These are phyloP conservation scores for Clytia hemisphaerica DNA, from an alignment of 30 jellyfish, hydroid and myxozoan genomes.

Conservation along the genomic window DNA sequence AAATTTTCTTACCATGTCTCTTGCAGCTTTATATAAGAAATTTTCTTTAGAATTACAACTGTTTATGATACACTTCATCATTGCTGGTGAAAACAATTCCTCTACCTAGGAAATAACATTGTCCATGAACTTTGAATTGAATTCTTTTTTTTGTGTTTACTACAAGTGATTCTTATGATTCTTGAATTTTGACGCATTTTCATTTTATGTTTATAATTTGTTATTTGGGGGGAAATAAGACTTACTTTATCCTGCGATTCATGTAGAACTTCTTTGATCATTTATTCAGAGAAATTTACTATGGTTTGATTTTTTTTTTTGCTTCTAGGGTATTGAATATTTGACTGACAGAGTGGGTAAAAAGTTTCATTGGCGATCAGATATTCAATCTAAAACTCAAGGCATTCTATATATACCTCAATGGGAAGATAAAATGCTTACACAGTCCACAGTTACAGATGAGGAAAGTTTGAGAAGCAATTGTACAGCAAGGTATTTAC, in stretches of 20 bases:
- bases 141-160: too few species aligned
- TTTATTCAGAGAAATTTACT: background rate
- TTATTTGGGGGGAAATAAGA: too few species aligned
- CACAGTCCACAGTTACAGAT: slow-evolving; percentile 49
- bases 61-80: slow-evolving; percentile 33
- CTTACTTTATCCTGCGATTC: too few species aligned
- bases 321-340: too few species aligned
- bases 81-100: background rate
- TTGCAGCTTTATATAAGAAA: slow-evolving; percentile 53
- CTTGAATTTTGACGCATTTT: too few species aligned
- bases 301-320: too few species aligned
- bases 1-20: slow-evolving; percentile 37
- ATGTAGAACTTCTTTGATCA: background rate
- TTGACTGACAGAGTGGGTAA: too few species aligned
- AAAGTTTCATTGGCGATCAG: too few species aligned
- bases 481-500: slow-evolving; percentile 68
- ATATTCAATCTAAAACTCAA: background rate
- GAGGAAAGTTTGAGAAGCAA: slow-evolving; percentile 35
- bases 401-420: background rate
- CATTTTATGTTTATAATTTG: too few species aligned
- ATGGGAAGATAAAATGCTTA: background rate
- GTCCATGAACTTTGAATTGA: too few species aligned
- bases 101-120: background rate
- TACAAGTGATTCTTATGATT: too few species aligned
- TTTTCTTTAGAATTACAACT: slow-evolving; percentile 56